These are phyloP conservation scores for Antheraea yamamai DNA, from an alignment of 2,888 invertebrate species.

Conservation along the genomic window DNA sequence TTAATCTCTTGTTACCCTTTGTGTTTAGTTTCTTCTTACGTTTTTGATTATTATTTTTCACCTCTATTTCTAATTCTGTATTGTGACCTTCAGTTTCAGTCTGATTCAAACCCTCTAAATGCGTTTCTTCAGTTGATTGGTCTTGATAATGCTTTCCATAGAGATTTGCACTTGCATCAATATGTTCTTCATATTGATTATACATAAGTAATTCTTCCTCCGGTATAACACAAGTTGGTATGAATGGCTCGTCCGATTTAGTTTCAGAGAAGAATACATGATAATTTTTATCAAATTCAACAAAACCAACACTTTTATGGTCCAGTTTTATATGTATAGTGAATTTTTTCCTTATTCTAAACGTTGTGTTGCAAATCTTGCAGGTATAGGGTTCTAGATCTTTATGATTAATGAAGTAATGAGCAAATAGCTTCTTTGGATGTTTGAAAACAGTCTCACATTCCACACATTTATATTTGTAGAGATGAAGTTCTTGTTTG, in stretches of 20 bases:
- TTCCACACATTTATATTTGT: constrained; percentile 62
- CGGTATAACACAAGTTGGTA: constrained; percentile 38
- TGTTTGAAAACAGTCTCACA: constrained; percentile 60
- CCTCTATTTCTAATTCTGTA: constrained; percentile 33
- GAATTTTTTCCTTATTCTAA: constrained; percentile 57
- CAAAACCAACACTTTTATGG: constrained; percentile 61
- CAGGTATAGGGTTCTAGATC: constrained; percentile 63
- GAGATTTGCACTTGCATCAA: not conserved
- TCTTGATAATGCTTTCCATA: not conserved
- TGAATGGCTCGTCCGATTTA: constrained; percentile 55
- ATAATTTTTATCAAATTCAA: constrained; percentile 66
- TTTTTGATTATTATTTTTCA: constrained; percentile 19
- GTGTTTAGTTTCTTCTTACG: constrained; percentile 12
- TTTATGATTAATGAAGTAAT: constrained; percentile 59
- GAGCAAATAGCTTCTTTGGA: constrained; percentile 63
- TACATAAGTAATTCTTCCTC: constrained; percentile 25
- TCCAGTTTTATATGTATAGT: constrained; percentile 67
- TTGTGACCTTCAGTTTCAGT: constrained; percentile 45
- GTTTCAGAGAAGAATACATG: constrained; percentile 63
- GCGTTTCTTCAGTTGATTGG: constrained; percentile 51
- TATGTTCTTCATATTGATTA: constrained; percentile 11
- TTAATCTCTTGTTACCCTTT: constrained; percentile 15
- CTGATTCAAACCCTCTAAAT: constrained; percentile 38
- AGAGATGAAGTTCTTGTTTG: constrained; percentile 47
- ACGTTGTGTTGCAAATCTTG: constrained; percentile 60